phyloP scores from a whole-genome alignment of 2,113 vertebrate genomes.

The Falcunculus frontatus region DNA sequence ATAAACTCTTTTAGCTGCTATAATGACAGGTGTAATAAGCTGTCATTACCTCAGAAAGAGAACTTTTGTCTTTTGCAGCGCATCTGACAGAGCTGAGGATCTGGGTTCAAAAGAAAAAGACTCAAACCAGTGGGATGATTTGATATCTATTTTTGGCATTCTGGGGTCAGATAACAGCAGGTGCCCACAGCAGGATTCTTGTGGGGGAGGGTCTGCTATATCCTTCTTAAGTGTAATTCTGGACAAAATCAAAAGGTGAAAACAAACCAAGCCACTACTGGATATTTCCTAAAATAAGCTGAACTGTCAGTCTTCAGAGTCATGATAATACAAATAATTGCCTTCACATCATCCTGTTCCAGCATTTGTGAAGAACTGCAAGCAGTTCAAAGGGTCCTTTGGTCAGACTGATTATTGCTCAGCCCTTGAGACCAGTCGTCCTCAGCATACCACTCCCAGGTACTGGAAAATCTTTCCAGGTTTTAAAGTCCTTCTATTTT shows the following conservation, averaged over 20 bases:
- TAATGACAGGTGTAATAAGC: background rate
- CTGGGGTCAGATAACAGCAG: background rate
- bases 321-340: background rate
- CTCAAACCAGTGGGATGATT: background rate
- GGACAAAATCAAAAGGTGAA: background rate
- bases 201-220: background rate
- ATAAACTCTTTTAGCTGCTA: background rate
- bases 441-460: background rate
- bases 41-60: background rate
- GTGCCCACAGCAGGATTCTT: background rate
- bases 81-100: background rate
- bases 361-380: background rate
- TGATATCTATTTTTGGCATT: background rate
- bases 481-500: background rate
- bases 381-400: background rate
- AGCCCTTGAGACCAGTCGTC: background rate
- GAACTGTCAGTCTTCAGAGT: background rate
- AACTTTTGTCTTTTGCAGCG: background rate
- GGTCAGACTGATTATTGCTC: background rate
- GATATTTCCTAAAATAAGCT: background rate
- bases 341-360: background rate
- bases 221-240: background rate
- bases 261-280: background rate
- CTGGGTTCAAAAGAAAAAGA: background rate
- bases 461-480: background rate